phyloP scores from a whole-genome alignment of 2,113 vertebrate species.

The Microtus montanus region DNA sequence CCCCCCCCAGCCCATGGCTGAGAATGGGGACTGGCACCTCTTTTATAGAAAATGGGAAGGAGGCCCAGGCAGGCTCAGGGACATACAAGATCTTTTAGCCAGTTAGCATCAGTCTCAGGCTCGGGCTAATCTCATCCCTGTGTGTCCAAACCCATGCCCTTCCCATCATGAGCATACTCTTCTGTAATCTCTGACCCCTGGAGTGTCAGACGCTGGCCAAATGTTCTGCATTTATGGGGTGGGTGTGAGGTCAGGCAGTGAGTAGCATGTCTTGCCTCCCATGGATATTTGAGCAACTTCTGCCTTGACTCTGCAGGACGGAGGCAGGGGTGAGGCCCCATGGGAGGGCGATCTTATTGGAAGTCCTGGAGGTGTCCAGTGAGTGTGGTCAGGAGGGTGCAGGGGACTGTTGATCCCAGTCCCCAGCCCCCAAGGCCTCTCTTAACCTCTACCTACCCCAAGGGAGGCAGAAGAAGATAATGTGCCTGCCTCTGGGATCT shows the following conservation, averaged over 20 bases:
- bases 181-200: background rate
- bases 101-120: background rate
- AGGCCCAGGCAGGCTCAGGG: background rate
- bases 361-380: background rate
- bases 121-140: background rate
- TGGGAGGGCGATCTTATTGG: background rate
- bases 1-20: background rate
- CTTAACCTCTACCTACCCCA: background rate
- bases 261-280: too few species aligned
- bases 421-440: background rate
- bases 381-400: rapidly evolving
- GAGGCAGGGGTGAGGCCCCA: background rate
- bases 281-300: rapidly evolving
- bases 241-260: background rate
- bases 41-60: background rate
- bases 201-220: background rate
- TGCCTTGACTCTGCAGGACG: background rate
- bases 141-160: background rate
- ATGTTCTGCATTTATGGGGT: background rate
- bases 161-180: rapidly evolving
- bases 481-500: background rate
- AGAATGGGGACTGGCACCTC: background rate
- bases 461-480: too few species aligned
- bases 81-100: background rate
- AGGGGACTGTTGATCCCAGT: background rate